Conservation (phyloP, 2,888 invertebrate species). For the Globia sparganii region DNA sequence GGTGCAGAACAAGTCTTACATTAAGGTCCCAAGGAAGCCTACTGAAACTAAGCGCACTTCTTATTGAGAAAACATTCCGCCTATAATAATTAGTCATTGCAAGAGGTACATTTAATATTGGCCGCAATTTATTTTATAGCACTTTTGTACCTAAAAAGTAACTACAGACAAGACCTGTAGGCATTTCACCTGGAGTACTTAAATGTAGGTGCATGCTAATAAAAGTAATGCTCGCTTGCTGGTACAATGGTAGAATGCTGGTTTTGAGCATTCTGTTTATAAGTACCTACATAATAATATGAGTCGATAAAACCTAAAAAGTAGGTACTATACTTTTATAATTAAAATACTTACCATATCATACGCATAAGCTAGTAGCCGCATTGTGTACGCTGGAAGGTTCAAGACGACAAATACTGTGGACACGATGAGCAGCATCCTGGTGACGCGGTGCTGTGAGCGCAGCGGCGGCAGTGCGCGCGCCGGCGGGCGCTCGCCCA, state of each 20-base stretch:
- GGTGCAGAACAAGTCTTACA: too few relatives aligned
- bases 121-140: too few relatives aligned
- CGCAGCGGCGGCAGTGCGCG: constrained; percentile 76
- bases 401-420: constrained; percentile 94
- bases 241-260: neutral
- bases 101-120: too few relatives aligned
- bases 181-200: neutral
- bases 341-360: constrained; percentile 84
- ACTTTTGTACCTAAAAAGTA: neutral
- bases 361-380: constrained; percentile 91
- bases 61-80: too few relatives aligned
- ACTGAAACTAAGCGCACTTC: too few relatives aligned
- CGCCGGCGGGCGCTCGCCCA: neutral
- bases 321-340: neutral
- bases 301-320: neutral
- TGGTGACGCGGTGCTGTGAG: constrained; percentile 93
- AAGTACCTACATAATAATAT: neutral
- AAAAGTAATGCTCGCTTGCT: neutral
- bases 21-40: too few relatives aligned
- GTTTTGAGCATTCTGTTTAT: neutral
- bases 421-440: constrained; percentile 95
- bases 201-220: neutral
- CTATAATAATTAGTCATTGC: too few relatives aligned
- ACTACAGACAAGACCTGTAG: neutral
- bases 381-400: constrained; percentile 93